Evolutionary conservation across 1,140 invertebrate genomes (phyloP).

Genomic region (Aporrectodea caliginosa): DNA sequence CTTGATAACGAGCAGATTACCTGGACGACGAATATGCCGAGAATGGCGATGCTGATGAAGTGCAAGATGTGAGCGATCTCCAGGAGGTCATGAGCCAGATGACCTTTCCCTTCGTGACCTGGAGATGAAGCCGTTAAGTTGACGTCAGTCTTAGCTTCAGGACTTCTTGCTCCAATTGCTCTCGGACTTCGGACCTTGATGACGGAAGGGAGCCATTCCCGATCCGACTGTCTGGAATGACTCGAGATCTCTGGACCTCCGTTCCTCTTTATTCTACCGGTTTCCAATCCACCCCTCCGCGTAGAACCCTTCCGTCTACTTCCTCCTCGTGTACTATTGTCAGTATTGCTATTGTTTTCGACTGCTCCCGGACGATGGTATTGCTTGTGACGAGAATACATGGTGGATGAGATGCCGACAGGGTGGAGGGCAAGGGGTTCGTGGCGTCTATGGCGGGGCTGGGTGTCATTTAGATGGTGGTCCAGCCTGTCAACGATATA

Average conservation of each 20-base stretch:
- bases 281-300: neutral
- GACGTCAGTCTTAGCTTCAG: too few relatives aligned
- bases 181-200: too few relatives aligned
- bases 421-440: too few relatives aligned
- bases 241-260: too few relatives aligned
- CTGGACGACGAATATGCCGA: conserved; percentile 6
- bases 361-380: neutral
- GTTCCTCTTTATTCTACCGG: neutral
- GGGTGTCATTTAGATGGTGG: neutral
- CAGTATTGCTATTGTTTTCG: neutral
- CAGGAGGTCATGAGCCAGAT: neutral
- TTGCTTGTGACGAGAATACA: neutral
- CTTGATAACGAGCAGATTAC: too few relatives aligned
- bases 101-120: neutral
- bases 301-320: neutral
- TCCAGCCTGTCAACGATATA: conserved; percentile 3
- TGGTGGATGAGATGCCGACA: neutral
- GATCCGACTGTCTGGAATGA: too few relatives aligned
- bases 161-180: too few relatives aligned
- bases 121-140: too few relatives aligned
- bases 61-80: conserved; percentile 6
- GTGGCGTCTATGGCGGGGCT: neutral
- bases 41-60: conserved; percentile 1
- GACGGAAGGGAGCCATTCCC: too few relatives aligned
- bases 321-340: neutral